These are phyloP conservation scores for Callopanchax toddi DNA, from an alignment of 2,113 vertebrate species.

Conservation along the genomic window DNA sequence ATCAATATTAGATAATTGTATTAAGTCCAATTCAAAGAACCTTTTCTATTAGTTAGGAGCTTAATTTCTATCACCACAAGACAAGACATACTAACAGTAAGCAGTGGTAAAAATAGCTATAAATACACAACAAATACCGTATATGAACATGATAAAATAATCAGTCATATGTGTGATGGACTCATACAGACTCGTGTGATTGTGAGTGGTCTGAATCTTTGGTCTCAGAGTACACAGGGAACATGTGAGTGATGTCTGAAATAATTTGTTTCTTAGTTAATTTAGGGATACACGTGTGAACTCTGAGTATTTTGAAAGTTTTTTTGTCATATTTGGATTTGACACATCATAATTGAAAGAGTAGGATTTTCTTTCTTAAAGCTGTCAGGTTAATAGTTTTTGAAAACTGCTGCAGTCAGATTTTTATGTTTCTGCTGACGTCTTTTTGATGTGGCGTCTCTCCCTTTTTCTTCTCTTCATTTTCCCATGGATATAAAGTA, in stretches of 20 bases:
- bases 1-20: not conserved
- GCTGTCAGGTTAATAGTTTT: constrained; percentile 28
- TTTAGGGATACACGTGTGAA: not conserved
- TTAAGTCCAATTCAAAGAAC: not conserved
- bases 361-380: not conserved
- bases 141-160: too few relatives aligned
- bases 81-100: too few relatives aligned
- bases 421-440: constrained; percentile 17
- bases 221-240: not conserved
- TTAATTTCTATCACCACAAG: too few relatives aligned
- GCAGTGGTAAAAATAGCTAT: too few relatives aligned
- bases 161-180: too few relatives aligned
- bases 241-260: not conserved
- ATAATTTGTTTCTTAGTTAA: not conserved
- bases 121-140: too few relatives aligned
- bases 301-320: not conserved
- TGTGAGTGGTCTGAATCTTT: too few relatives aligned
- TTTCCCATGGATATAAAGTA: constrained; percentile 16
- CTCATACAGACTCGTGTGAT: too few relatives aligned
- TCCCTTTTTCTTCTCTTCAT: constrained; percentile 23
- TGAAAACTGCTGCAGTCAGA: constrained; percentile 34
- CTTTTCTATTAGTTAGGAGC: not conserved
- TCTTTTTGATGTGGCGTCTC: constrained; percentile 19
- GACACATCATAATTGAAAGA: constrained; percentile 5
- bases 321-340: constrained; percentile 8